A percentile compares a stretch with the other conserved stretches of the same genome.
phyloP scores from a whole-genome alignment of 1,140 invertebrate species.

The Anadara kagoshimensis region DNA sequence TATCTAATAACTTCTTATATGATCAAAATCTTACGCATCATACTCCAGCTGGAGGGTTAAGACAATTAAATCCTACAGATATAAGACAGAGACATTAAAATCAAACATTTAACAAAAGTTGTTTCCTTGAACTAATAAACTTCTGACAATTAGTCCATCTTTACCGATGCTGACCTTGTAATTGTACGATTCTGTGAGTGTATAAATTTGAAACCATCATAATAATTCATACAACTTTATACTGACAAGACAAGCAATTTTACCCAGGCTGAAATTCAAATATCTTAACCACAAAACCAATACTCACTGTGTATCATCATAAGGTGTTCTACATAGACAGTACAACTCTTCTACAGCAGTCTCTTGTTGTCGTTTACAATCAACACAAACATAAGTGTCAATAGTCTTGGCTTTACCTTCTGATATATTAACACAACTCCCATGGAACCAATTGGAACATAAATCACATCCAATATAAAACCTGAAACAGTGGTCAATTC shows the following conservation, averaged over 20 bases:
- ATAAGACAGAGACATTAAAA: no score
- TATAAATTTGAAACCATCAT: not conserved
- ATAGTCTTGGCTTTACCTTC: conserved; percentile 95
- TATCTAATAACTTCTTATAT: no score
- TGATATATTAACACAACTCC: conserved; percentile 94
- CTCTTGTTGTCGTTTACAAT: conserved; percentile 86
- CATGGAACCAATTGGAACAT: conserved; percentile 99
- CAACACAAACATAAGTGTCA: conserved; percentile 96
- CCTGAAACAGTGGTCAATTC: conserved; percentile 73
- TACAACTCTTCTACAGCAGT: conserved; percentile 89
- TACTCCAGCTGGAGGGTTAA: no score
- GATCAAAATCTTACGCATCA: no score
- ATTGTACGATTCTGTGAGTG: not conserved
- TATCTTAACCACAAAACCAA: not conserved
- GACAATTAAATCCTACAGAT: no score
- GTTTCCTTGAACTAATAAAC: no score
- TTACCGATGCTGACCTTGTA: no score
- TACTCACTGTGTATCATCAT: conserved; percentile 96
- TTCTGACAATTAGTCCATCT: no score
- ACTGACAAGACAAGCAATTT: not conserved
- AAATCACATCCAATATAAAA: conserved; percentile 99
- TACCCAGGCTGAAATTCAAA: not conserved
- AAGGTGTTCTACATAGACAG: conserved; percentile 96
- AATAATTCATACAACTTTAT: not conserved
- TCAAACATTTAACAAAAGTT: no score